phyloP scores from a whole-genome alignment of 1,140 invertebrate genomes.

The Psix sp. region DNA sequence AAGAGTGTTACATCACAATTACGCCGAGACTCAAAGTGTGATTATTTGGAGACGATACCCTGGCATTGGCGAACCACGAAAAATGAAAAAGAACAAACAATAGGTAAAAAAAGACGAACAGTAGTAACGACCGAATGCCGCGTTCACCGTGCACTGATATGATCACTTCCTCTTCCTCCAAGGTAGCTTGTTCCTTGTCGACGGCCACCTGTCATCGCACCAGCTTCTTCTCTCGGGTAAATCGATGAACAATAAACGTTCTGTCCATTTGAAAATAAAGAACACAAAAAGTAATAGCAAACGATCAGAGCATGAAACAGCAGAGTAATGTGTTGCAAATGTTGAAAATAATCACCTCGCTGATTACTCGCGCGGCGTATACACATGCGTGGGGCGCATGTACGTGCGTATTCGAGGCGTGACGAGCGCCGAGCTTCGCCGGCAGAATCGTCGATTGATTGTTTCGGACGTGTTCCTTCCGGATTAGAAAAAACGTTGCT shows the following conservation, averaged over 20 bases:
- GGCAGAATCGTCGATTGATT: too few species aligned
- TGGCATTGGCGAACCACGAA: constrained; percentile 44
- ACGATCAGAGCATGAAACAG: too few species aligned
- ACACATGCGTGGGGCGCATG: too few species aligned
- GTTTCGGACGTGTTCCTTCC: too few species aligned
- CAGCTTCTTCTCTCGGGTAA: neutral
- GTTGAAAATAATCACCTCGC: too few species aligned
- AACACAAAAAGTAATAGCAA: neutral
- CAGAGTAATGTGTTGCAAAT: too few species aligned
- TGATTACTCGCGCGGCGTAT: too few species aligned
- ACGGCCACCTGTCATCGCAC: too few species aligned
- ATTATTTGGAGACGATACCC: constrained; percentile 52
- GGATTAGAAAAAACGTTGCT: constrained; percentile 13
- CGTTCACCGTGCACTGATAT: constrained; percentile 58
- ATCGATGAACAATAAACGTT: neutral
- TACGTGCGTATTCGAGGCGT: too few species aligned
- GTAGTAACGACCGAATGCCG: constrained; percentile 43
- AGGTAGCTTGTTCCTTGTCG: neutral
- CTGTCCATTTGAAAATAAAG: neutral
- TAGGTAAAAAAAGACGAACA: too few species aligned
- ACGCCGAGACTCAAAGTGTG: constrained; percentile 52
- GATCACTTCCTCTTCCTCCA: constrained; percentile 38
- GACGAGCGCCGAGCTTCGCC: too few species aligned
- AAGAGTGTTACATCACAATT: constrained; percentile 51
- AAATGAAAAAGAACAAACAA: too few species aligned